Percentiles rank a stretch among this genome's conserved stretches.
These are phyloP conservation scores for Drosophila neocordata DNA, from an alignment of 1,140 invertebrate genomes.

Conservation along the genomic window DNA sequence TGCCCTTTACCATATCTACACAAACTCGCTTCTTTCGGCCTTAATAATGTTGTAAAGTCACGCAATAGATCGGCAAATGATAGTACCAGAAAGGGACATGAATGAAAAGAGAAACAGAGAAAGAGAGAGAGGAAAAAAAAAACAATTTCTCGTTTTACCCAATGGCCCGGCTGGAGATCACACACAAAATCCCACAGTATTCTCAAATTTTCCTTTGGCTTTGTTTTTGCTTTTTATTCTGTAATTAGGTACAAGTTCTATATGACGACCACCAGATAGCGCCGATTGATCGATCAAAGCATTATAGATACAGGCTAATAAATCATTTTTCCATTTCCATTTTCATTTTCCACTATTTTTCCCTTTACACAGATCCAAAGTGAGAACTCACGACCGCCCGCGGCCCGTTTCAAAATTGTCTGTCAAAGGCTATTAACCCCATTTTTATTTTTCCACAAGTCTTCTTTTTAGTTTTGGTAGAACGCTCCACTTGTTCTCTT, in stretches of 20 bases:
- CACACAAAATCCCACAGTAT: slow-evolving; percentile 10
- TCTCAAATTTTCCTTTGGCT: not conserved
- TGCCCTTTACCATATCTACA: not conserved
- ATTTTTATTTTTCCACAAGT: slow-evolving; percentile 32
- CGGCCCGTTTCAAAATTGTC: slow-evolving; percentile 40
- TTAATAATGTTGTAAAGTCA: slow-evolving; percentile 73
- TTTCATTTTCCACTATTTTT: slow-evolving; percentile 28
- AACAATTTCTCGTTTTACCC: slow-evolving; percentile 27
- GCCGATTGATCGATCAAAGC: slow-evolving; percentile 80
- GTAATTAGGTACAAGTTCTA: slow-evolving; percentile 50
- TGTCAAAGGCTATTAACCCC: slow-evolving; percentile 79
- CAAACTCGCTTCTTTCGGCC: slow-evolving; percentile 3
- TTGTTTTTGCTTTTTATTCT: not conserved
- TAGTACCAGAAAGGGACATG: slow-evolving; percentile 1
- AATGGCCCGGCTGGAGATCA: slow-evolving; percentile 20
- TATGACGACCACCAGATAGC: slow-evolving; percentile 42
- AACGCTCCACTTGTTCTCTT: slow-evolving; percentile 69
- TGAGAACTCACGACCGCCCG: slow-evolving; percentile 78
- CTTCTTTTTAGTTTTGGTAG: not conserved
- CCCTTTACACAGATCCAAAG: slow-evolving; percentile 36
- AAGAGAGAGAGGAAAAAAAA: not conserved
- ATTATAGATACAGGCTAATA: slow-evolving; percentile 53
- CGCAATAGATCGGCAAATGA: slow-evolving; percentile 40
- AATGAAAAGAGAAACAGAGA: not conserved
- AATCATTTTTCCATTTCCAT: slow-evolving; percentile 74